Percentiles rank a stretch among this genome's conserved stretches.
These are phyloP conservation scores for Xyliphius kryptos DNA, from an alignment of 2,113 vertebrate genomes.

Conservation along the genomic window DNA sequence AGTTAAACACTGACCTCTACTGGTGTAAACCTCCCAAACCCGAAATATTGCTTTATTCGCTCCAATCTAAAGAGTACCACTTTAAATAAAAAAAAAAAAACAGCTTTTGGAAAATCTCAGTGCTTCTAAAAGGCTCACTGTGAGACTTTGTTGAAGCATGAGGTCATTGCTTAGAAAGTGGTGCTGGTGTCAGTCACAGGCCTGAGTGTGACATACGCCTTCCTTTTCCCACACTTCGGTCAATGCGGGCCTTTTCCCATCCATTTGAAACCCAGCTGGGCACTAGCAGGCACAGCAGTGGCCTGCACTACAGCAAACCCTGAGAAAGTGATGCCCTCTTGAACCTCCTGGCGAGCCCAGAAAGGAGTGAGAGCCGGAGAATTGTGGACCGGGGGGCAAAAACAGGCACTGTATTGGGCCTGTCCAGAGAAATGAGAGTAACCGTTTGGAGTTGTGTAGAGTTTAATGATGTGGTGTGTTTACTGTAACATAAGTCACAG, in stretches of 20 bases:
- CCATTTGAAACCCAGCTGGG: conserved; percentile 31
- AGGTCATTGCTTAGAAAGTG: conserved; percentile 14
- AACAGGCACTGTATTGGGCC: not conserved
- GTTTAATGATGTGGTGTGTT: conserved; percentile 14
- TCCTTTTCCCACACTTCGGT: conserved; percentile 39
- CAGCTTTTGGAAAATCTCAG: not conserved
- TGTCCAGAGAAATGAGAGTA: not conserved
- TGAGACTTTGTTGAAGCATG: conserved; percentile 14
- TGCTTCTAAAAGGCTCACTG: conserved; percentile 16
- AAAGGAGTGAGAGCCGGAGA: conserved; percentile 20
- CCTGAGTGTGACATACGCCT: conserved; percentile 1
- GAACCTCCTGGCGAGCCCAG: conserved; percentile 25
- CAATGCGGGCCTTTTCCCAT: conserved; percentile 29
- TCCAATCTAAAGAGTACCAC: not conserved
- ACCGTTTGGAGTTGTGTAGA: conserved; percentile 7
- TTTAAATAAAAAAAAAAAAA: not conserved
- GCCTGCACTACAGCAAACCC: conserved; percentile 22
- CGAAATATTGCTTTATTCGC: not conserved
- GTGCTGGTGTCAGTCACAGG: conserved; percentile 22
- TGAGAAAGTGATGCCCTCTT: conserved; percentile 44
- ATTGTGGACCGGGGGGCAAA: not conserved
- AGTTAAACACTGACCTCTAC: conserved; percentile 31
- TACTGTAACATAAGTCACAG: conserved; percentile 6
- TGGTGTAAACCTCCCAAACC: conserved; percentile 13
- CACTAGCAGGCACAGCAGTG: conserved; percentile 28